Evolutionary conservation across 1,140 invertebrate genomes (phyloP).

Genomic region (Pogonognathellus flavescens): DNA sequence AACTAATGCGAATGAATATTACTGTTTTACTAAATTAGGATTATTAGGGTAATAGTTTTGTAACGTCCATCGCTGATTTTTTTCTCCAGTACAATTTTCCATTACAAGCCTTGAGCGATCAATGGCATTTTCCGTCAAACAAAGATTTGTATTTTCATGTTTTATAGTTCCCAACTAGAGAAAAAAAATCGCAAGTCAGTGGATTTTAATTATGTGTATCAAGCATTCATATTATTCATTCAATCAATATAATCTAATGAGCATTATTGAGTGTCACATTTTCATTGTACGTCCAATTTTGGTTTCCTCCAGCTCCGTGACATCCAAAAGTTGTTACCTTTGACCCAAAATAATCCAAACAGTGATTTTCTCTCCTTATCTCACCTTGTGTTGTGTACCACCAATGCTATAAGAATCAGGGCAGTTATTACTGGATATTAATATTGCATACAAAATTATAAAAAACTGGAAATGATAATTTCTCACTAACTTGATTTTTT

Average conservation of each 20-base stretch:
- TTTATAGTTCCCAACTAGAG: not conserved
- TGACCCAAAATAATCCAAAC: not conserved
- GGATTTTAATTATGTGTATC: too few relatives aligned
- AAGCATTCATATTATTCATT: too few relatives aligned
- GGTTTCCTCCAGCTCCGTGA: constrained; percentile 4
- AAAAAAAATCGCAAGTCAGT: not conserved
- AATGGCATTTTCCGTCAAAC: not conserved
- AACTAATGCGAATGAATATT: too few relatives aligned
- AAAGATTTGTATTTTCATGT: not conserved
- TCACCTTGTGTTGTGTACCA: not conserved
- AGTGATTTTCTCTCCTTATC: not conserved
- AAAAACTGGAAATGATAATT: not conserved
- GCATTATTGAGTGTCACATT: too few relatives aligned
- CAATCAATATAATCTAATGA: too few relatives aligned
- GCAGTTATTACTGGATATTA: too few relatives aligned
- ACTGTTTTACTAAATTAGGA: not conserved
- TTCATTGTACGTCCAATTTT: not conserved
- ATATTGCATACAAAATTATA: too few relatives aligned
- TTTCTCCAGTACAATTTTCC: not conserved
- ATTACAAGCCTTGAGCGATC: not conserved
- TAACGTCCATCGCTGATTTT: not conserved
- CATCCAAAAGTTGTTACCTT: not conserved
- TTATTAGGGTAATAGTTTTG: constrained; percentile 10
- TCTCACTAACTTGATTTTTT: not conserved
- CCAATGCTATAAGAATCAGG: not conserved